Evolutionary conservation across 2,113 vertebrate genomes (phyloP).

Genomic region (Uria lomvia): DNA sequence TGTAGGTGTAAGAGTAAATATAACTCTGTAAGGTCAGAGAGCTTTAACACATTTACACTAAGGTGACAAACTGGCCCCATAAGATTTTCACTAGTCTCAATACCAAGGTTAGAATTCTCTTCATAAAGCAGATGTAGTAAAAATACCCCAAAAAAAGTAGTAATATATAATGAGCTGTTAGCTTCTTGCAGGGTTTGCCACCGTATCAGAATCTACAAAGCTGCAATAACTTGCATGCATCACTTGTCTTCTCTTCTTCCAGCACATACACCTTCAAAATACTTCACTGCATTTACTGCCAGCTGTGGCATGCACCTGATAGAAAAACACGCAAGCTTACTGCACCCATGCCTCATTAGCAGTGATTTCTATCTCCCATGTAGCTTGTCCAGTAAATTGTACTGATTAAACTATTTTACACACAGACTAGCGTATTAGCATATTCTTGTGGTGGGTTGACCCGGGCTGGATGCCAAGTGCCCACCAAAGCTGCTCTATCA

Average conservation of each 20-base stretch:
- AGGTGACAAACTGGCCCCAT: neutral
- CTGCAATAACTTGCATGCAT: neutral
- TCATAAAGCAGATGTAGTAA: neutral
- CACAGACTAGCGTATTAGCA: neutral
- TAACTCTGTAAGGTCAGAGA: conserved; percentile 13
- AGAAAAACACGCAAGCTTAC: neutral
- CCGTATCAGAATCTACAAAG: neutral
- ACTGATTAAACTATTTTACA: neutral
- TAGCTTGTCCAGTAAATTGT: neutral
- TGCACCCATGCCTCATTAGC: neutral
- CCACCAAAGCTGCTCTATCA: neutral
- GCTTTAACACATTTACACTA: neutral
- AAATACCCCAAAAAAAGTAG: neutral
- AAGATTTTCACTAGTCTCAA: neutral
- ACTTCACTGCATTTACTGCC: neutral
- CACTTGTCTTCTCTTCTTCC: neutral
- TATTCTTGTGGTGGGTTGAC: neutral
- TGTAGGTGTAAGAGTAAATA: conserved; percentile 43
- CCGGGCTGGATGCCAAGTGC: neutral
- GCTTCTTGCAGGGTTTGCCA: neutral
- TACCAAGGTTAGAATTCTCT: neutral
- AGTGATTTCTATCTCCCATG: neutral
- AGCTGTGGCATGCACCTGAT: neutral
- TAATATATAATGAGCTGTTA: neutral
- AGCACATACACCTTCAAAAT: neutral